Evolutionary conservation across 2,113 vertebrate genomes (phyloP).

Genomic region (chimpanzee (Pan troglodytes)): NHGRI_mPanTro3-v2.1_pri NC_072398.2:154004501-154005000

Average conservation of each 20-base stretch:
- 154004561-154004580: slow-evolving; percentile 50
- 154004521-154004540: slow-evolving; percentile 60
- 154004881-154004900: accelerated
- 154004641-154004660: not conserved
- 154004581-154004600: slow-evolving; percentile 24
- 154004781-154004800: not conserved
- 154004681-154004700: not conserved
- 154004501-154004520: slow-evolving; percentile 53
- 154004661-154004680: slow-evolving; percentile 44
- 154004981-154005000: not conserved
- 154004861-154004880: not conserved
- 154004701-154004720: not conserved
- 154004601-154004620: slow-evolving; percentile 20
- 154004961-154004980: not conserved
- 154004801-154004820: not conserved
- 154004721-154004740: not conserved
- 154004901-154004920: not conserved
- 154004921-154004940: not conserved
- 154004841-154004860: not conserved
- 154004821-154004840: not conserved
- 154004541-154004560: not conserved
- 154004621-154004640: not conserved
- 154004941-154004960: not conserved
- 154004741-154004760: not conserved
- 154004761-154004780: not conserved